Evolutionary conservation across 2,888 invertebrate genomes (phyloP).

Genomic region (Ryuthela nishihirai): DNA sequence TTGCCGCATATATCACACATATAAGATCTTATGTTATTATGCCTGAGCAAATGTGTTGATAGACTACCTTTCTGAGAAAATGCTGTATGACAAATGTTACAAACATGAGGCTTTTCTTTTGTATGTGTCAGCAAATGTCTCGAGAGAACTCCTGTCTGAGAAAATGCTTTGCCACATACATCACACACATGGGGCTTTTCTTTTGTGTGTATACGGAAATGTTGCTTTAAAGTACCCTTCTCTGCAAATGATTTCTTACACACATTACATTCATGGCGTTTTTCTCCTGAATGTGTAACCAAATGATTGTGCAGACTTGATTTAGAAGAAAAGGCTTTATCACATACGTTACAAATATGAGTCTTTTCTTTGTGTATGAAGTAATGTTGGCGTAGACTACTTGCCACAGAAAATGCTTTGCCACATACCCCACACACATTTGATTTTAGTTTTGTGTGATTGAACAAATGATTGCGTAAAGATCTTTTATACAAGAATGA

Average conservation of each 20-base stretch:
- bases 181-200: conserved; percentile 28
- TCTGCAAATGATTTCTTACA: conserved; percentile 27
- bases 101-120: conserved; percentile 29
- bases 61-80: conserved; percentile 27
- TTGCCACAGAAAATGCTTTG: conserved; percentile 21
- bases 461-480: conserved; percentile 27
- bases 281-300: conserved; percentile 26
- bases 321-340: conserved; percentile 27
- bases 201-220: conserved; percentile 21
- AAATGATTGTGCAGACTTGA: conserved; percentile 30
- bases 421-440: conserved; percentile 25
- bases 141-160: conserved; percentile 22
- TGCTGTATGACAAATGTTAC: conserved; percentile 23
- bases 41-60: conserved; percentile 23
- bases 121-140: conserved; percentile 30
- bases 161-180: conserved; percentile 19
- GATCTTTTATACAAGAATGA: conserved; percentile 28
- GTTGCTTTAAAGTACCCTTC: conserved; percentile 30
- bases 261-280: conserved; percentile 28
- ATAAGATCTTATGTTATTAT: no score
- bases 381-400: conserved; percentile 29
- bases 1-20: no score
- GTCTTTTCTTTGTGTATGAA: conserved; percentile 30
- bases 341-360: conserved; percentile 25
- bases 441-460: conserved; percentile 29